Base-by-base conservation (phyloP, 2,797 vertebrate genomes). In the Acropternis orthonyx region DNA sequence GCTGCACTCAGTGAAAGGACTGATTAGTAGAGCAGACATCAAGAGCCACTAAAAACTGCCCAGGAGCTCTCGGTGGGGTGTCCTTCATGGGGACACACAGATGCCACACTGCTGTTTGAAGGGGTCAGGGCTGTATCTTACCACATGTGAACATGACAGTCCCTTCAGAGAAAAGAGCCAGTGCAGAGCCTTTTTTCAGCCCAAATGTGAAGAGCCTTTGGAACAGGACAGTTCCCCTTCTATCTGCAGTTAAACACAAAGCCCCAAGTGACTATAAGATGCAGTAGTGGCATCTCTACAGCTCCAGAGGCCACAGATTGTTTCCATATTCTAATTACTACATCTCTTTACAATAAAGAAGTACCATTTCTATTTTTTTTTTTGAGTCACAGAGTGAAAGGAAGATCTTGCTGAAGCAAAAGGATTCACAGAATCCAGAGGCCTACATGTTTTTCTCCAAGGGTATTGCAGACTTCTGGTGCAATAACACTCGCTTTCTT, bases 171-270 rank as follows among this genome's bases (percentile, higher is more conserved):
- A 62, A 61, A 68, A 80, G 65, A 51, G 61, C 49, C 72, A 83
- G 36, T 0, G 1, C 30, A 78, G 49, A 75, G 49, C 52, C 73
- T 73, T 68, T 87, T 91, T 55, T 43, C 49, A 91, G 56, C 44
- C 22, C 51, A 52, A n/a, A 43, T 9, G 46, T 52, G 72, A 68
- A 56, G 44, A 86, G 73, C 26, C 73, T 83, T 69, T 90, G 62
- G 39, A 93, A 55, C 62, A 73, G 79, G 80, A 90, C 75, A 63
- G 76, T 81, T 75, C 27, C 2, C 89, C 62, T 84, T 72, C 89
- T 91, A 91, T 88, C 95, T 96, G 85, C 9, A 11, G 55, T 37
- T 81, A 91, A 93, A 87, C 96, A 95, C 93, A 96, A 96, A 97
- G 92, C 76, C 82, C 89, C 58, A 44, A 89, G 73, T 75, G 85